Conservation (phyloP, 2,113 vertebrate species). For the Tiliqua scincoides region DNA sequence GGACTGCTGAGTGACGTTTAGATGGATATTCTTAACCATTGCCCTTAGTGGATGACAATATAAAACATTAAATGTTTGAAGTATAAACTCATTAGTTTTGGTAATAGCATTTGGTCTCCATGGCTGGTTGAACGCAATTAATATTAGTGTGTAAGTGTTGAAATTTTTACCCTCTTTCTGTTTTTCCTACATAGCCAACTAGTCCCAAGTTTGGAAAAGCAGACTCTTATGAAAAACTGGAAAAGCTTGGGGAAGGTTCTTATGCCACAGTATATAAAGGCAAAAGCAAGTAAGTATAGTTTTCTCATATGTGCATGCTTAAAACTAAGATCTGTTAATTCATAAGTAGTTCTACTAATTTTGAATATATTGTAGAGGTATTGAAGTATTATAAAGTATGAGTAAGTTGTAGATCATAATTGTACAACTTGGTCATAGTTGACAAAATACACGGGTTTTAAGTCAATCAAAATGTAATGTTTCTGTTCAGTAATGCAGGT, state of each 20-base stretch:
- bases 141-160: neutral
- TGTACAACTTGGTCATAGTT: neutral
- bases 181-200: constrained; percentile 83
- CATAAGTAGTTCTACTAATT: neutral
- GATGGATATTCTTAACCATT: constrained; percentile 20
- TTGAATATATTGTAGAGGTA: too few species aligned
- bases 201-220: constrained; percentile 98
- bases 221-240: constrained; percentile 97
- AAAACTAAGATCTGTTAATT: neutral
- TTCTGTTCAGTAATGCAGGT: neutral
- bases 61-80: neutral
- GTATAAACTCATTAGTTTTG: neutral
- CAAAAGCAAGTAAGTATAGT: constrained; percentile 95
- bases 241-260: constrained; percentile 96
- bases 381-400: neutral
- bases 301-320: neutral
- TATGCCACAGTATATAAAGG: constrained; percentile 99
- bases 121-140: constrained; percentile 20
- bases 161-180: constrained; percentile 30
- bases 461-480: neutral
- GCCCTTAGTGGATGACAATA: neutral
- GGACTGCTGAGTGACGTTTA: constrained; percentile 16
- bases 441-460: neutral
- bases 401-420: neutral
- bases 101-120: constrained; percentile 9